A percentile compares a stretch with the other conserved stretches of the same genome.
Conservation (phyloP, 2,888 invertebrate species). For the Epinotia bilunana region DNA sequence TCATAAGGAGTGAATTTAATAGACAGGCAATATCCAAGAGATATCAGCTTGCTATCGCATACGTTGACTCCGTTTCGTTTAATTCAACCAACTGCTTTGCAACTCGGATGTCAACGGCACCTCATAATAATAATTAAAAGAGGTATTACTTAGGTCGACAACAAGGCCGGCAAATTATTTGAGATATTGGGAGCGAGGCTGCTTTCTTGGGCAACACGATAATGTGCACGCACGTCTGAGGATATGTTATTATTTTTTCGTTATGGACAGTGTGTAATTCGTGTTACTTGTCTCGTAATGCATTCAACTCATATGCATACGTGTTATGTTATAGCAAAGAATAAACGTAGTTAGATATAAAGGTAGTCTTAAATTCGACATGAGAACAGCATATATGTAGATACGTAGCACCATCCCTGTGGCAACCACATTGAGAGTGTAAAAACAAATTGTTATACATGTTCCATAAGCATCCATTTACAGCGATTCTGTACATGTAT, state of each 20-base stretch:
- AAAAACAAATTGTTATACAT: too few relatives aligned
- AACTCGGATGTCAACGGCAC: constrained; percentile 71
- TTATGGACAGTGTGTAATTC: constrained; percentile 68
- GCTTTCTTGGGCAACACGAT: constrained; percentile 66
- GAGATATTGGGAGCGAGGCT: constrained; percentile 79
- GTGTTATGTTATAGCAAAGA: constrained; percentile 45
- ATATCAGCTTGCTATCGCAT: neutral
- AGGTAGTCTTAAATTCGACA: neutral
- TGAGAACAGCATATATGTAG: neutral
- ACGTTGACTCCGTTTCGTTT: neutral
- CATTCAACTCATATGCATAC: constrained; percentile 51
- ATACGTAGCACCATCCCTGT: too few relatives aligned
- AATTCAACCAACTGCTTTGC: constrained; percentile 49
- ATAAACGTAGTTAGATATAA: neutral
- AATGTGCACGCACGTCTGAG: constrained; percentile 63
- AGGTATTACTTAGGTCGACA: constrained; percentile 65
- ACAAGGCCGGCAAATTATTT: constrained; percentile 77
- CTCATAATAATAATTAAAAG: constrained; percentile 77
- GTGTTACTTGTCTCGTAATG: constrained; percentile 49
- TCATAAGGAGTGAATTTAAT: neutral
- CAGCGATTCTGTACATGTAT: too few relatives aligned
- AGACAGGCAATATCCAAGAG: neutral
- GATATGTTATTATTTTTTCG: constrained; percentile 77
- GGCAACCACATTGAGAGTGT: too few relatives aligned
- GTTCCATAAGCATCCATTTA: too few relatives aligned